phyloP scores from a whole-genome alignment of 2,113 vertebrate genomes.

The Murina feae region DNA sequence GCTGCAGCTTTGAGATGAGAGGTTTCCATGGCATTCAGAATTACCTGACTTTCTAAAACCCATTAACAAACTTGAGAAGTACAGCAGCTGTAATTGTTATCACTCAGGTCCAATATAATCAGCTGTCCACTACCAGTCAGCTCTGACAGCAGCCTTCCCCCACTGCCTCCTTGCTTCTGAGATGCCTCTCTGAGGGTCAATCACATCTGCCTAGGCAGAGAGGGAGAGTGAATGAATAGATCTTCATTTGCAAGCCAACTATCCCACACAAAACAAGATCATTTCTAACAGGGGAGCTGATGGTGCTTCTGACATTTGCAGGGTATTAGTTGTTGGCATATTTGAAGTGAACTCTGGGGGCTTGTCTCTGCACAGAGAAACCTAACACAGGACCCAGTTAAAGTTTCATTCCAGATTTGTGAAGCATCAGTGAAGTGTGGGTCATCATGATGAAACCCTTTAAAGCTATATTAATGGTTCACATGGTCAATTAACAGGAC shows the following conservation, averaged over 20 bases:
- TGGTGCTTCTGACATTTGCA: neutral
- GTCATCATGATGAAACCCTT: neutral
- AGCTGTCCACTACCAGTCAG: neutral
- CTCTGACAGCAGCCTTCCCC: neutral
- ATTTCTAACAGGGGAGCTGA: neutral
- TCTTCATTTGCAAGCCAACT: neutral
- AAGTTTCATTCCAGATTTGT: neutral
- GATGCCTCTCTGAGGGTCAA: neutral
- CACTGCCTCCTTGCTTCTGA: neutral
- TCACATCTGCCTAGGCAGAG: neutral
- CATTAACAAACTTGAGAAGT: neutral
- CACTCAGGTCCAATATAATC: neutral
- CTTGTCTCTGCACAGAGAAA: neutral
- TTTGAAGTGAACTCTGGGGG: neutral
- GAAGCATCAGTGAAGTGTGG: neutral
- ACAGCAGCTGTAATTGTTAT: neutral
- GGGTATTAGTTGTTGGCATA: neutral
- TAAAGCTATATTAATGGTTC: neutral
- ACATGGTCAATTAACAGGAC: neutral
- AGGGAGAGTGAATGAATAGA: neutral
- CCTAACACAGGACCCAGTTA: neutral
- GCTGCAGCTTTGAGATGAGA: neutral
- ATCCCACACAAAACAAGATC: neutral
- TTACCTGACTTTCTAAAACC: slow-evolving; percentile 20
- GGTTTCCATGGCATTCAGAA: neutral